Percentiles rank a stretch among this genome's conserved stretches.
Evolutionary conservation across 2,113 vertebrate species (phyloP).

Genomic region (Oxyura jamaicensis): DNA sequence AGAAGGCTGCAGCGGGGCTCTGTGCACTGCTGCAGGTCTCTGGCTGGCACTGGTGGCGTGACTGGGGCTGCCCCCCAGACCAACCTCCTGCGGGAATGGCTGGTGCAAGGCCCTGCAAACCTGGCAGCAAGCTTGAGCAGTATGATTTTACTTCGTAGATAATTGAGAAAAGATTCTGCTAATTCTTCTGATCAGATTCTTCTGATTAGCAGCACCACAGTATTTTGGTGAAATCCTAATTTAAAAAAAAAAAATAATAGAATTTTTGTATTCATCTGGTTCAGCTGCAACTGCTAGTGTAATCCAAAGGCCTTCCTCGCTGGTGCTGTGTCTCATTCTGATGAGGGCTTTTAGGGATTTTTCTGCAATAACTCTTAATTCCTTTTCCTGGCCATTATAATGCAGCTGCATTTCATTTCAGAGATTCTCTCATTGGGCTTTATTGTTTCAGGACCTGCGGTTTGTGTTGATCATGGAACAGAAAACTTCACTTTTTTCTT

Average conservation of each 20-base stretch:
- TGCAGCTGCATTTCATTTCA: background rate
- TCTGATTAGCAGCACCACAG: background rate
- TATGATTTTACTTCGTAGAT: background rate
- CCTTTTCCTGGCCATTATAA: background rate
- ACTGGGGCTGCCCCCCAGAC: too few species aligned
- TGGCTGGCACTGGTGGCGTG: background rate
- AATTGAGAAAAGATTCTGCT: background rate
- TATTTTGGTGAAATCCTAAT: background rate
- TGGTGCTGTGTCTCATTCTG: background rate
- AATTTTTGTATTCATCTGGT: background rate
- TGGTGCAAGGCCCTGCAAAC: background rate
- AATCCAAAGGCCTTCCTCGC: background rate
- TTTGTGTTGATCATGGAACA: background rate
- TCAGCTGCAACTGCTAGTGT: background rate
- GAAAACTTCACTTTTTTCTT: background rate
- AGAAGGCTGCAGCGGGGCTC: background rate
- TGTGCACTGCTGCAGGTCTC: rapidly evolving
- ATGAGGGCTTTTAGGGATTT: background rate
- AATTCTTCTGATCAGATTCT: too few species aligned
- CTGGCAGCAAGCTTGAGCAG: background rate
- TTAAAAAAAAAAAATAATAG: background rate
- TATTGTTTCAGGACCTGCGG: background rate
- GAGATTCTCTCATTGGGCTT: background rate
- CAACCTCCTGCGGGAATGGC: too few species aligned
- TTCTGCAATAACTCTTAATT: background rate